Percentiles rank a stretch among this genome's conserved stretches.
phyloP scores from a whole-genome alignment of 2,113 vertebrate species.

The Nothocercus julius region DNA sequence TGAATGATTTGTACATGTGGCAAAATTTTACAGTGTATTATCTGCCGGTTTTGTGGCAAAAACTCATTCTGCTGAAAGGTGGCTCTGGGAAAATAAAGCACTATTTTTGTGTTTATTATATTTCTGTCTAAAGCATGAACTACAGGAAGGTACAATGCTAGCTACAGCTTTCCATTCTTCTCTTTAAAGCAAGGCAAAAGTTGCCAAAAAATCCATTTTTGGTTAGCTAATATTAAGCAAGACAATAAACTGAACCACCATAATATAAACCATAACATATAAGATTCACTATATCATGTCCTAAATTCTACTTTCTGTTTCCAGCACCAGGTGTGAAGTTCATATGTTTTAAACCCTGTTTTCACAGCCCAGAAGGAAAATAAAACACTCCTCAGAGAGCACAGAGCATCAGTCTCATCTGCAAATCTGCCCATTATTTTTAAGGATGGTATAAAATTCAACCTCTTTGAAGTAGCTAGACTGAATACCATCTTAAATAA shows the following conservation, averaged over 20 bases:
- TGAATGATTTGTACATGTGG: conserved; percentile 64
- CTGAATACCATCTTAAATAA: conserved; percentile 44
- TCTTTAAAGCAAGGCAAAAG: not conserved
- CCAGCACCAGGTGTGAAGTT: not conserved
- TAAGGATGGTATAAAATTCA: not conserved
- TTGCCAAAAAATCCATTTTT: not conserved
- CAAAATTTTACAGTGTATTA: conserved; percentile 53
- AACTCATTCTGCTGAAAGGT: conserved; percentile 31
- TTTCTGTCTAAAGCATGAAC: conserved; percentile 1
- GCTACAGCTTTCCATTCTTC: not conserved
- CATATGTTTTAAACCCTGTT: not conserved
- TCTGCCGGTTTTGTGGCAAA: conserved; percentile 33
- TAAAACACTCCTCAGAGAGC: not conserved
- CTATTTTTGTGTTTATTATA: conserved; percentile 22
- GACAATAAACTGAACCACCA: not conserved
- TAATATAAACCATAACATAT: not conserved
- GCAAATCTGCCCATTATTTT: not conserved
- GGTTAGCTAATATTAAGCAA: not conserved
- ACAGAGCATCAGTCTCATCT: not conserved
- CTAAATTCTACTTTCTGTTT: not conserved
- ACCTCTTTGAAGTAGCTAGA: not conserved
- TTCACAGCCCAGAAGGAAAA: not conserved
- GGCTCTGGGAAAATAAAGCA: conserved; percentile 15
- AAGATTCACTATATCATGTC: not conserved
- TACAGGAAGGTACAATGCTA: not conserved